phyloP scores from a whole-genome alignment of 2,113 vertebrate species.

The Octodon degus region DNA sequence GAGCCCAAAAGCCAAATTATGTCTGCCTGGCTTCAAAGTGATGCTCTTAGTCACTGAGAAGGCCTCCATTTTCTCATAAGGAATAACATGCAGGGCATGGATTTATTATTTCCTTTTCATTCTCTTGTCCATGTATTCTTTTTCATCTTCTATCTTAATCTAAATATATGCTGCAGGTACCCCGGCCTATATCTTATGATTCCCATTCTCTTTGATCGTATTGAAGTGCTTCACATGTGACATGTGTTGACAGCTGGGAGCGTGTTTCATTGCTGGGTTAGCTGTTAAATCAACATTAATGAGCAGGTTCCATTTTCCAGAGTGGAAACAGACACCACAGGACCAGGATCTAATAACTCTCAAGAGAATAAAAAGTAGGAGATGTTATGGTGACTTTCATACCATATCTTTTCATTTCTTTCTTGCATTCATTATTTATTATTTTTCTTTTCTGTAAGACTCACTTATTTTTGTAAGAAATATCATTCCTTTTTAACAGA shows the following conservation, averaged over 20 bases:
- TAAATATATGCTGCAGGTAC: background rate
- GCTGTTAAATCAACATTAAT: conserved; percentile 45
- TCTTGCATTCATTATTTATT: background rate
- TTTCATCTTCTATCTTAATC: background rate
- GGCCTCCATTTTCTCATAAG: background rate
- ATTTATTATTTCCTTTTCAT: background rate
- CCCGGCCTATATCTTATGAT: background rate
- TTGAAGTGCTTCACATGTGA: background rate
- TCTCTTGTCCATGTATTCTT: background rate
- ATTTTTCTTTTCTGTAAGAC: background rate
- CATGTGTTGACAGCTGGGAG: background rate
- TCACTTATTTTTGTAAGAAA: background rate
- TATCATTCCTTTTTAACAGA: background rate
- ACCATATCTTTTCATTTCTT: background rate
- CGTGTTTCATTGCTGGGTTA: background rate
- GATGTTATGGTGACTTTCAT: background rate
- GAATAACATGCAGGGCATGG: background rate
- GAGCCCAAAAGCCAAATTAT: background rate
- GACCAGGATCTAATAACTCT: background rate
- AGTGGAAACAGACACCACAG: background rate
- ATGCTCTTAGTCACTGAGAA: background rate
- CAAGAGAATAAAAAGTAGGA: conserved; percentile 12
- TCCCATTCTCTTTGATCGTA: background rate
- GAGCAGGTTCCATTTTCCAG: background rate
- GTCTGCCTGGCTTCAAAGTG: background rate